These are phyloP conservation scores for Characodon lateralis DNA, from an alignment of 2,797 vertebrate genomes.

Conservation along the genomic window DNA sequence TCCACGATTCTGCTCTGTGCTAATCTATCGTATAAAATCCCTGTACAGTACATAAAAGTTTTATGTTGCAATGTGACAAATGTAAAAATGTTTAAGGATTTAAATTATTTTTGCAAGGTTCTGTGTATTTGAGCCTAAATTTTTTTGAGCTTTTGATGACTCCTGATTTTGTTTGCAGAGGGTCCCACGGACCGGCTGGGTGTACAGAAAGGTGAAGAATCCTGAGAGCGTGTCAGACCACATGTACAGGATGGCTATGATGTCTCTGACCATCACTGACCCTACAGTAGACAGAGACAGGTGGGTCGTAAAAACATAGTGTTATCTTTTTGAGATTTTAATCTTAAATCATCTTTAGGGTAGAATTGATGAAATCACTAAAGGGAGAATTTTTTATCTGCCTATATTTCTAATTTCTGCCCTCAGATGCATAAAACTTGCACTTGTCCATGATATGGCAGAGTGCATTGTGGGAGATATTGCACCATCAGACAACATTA, in stretches of 20 bases:
- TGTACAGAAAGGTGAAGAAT: slow-evolving; percentile 87
- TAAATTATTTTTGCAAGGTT: neutral
- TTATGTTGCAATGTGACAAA: neutral
- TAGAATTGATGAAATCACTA: neutral
- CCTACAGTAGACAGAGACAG: slow-evolving; percentile 88
- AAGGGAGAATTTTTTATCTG: neutral
- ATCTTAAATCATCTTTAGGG: neutral
- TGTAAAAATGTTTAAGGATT: neutral
- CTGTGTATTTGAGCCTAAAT: neutral
- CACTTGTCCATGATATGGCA: slow-evolving; percentile 97
- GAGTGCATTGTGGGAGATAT: slow-evolving; percentile 99
- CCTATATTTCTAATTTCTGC: neutral
- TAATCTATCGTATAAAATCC: neutral
- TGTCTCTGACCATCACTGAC: slow-evolving; percentile 92
- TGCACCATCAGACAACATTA: slow-evolving; percentile 93
- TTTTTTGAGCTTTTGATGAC: neutral
- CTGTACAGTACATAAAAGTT: neutral
- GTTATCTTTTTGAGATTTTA: neutral
- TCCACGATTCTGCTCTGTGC: neutral
- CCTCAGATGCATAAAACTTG: slow-evolving; percentile 91
- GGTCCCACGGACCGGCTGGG: slow-evolving; percentile 93
- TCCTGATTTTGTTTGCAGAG: slow-evolving; percentile 74
- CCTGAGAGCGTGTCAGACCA: slow-evolving; percentile 97
- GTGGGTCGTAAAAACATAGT: slow-evolving; percentile 59
- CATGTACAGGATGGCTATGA: slow-evolving; percentile 98